Percentiles rank a stretch among this genome's conserved stretches.
phyloP scores from a whole-genome alignment of 2,797 vertebrate species.

The Chloroceryle amazona region DNA sequence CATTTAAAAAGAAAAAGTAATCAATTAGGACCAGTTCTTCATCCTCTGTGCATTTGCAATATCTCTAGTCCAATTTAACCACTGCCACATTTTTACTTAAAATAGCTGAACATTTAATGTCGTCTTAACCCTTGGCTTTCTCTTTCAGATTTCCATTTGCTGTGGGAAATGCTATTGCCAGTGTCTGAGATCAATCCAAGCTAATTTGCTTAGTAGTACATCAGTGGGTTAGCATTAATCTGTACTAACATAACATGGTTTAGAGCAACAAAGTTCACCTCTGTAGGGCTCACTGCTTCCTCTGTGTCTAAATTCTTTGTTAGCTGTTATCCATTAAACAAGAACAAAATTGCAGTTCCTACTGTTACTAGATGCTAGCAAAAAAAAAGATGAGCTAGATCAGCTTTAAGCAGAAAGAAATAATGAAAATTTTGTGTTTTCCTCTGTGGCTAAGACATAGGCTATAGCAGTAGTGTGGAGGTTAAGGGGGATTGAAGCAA shows the following conservation, averaged over 20 bases:
- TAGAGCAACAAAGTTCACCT: neutral
- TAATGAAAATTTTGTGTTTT: neutral
- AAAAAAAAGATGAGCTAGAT: neutral
- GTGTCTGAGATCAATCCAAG: neutral
- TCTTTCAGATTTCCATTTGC: neutral
- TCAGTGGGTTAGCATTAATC: slow-evolving; percentile 52
- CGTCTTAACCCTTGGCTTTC: neutral
- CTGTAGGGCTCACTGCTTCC: neutral
- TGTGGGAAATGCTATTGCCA: neutral
- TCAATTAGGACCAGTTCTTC: neutral
- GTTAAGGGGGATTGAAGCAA: neutral
- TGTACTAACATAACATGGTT: neutral
- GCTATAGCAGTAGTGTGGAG: neutral
- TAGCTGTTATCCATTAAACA: neutral
- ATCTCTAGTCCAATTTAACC: neutral
- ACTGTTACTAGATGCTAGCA: neutral
- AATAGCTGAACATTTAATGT: neutral
- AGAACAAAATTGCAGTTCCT: neutral
- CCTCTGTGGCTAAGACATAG: neutral
- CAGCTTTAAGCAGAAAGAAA: neutral
- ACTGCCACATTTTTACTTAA: neutral
- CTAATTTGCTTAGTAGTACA: slow-evolving; percentile 44
- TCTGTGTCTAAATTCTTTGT: neutral
- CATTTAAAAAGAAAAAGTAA: neutral
- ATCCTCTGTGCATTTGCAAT: neutral